Conservation (phyloP, 2,113 vertebrate species). For the Caloenas nicobarica region DNA sequence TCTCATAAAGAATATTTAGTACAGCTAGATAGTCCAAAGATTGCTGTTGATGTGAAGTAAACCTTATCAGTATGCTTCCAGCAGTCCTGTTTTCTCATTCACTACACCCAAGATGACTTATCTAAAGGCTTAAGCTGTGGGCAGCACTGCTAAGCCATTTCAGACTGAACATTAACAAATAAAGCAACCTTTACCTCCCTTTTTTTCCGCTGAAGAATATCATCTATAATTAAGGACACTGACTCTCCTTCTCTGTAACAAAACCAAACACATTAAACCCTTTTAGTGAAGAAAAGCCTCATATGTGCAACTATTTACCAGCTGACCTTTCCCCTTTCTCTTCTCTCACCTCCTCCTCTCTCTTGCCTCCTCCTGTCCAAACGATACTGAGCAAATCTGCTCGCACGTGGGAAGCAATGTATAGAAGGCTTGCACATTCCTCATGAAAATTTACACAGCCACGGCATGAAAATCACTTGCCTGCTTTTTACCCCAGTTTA, state of each 20-base stretch:
- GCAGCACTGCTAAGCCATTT: background rate
- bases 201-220: background rate
- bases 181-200: background rate
- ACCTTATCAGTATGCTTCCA: conserved; percentile 46
- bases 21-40: conserved; percentile 43
- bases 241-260: background rate
- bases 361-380: background rate
- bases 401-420: background rate
- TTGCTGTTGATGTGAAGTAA: conserved; percentile 20
- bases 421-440: background rate
- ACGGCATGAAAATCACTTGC: background rate
- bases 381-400: background rate
- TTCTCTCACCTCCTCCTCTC: background rate
- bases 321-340: background rate
- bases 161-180: conserved; percentile 11
- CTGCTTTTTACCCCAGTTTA: background rate
- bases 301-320: background rate
- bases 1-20: conserved; percentile 65
- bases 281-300: background rate
- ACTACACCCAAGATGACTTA: conserved; percentile 13
- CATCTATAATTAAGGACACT: conserved; percentile 12
- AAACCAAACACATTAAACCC: background rate
- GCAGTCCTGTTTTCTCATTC: conserved; percentile 26
- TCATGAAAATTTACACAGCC: background rate
- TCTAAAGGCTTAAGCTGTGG: conserved; percentile 5